Conservation (phyloP, 2,797 vertebrate species). For the Intellagama lesueurii region DNA sequence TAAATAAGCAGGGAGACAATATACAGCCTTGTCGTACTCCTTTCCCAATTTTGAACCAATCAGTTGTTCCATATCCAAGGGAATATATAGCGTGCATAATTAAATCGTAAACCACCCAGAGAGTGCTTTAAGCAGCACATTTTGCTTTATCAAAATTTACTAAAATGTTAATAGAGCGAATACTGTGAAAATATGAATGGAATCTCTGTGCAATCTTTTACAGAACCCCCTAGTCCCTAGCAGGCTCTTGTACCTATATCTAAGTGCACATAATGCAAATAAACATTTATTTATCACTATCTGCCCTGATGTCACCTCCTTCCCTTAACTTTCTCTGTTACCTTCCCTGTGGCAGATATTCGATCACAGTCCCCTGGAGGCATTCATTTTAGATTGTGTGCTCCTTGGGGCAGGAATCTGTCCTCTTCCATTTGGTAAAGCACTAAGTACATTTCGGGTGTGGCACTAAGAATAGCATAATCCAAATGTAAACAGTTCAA, state of each 20-base stretch:
- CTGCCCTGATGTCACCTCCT: neutral
- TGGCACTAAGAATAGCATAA: neutral
- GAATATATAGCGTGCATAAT: too few species aligned
- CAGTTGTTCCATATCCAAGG: too few species aligned
- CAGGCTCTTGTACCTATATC: neutral
- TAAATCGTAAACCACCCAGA: too few species aligned
- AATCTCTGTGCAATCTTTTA: neutral
- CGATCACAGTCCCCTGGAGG: neutral
- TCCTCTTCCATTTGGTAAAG: neutral
- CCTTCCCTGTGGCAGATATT: neutral
- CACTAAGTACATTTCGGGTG: neutral
- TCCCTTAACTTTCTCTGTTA: neutral
- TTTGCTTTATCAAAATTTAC: too few species aligned
- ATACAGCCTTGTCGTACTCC: too few species aligned
- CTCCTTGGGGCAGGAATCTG: neutral
- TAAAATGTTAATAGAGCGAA: neutral
- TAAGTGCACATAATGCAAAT: neutral
- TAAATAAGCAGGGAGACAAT: too few species aligned
- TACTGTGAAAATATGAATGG: neutral
- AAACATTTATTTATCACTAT: neutral
- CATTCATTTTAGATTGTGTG: neutral
- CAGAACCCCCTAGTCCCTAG: neutral
- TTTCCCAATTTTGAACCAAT: too few species aligned
- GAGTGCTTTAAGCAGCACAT: too few species aligned
- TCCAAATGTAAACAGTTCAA: neutral